Evolutionary conservation across 2,113 vertebrate genomes (phyloP).

Genomic region (Leptodactylus fuscus): DNA sequence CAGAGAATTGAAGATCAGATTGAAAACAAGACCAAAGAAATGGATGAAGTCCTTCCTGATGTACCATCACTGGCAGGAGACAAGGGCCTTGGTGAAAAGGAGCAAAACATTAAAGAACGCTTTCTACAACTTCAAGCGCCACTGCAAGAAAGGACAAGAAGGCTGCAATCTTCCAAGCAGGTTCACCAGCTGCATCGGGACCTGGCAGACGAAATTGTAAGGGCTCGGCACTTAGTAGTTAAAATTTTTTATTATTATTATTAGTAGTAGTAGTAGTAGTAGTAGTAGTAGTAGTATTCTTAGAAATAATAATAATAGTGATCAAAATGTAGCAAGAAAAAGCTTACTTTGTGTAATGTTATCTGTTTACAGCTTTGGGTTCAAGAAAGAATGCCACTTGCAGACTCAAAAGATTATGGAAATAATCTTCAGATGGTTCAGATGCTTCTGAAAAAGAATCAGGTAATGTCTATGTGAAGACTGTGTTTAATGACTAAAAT

Average conservation of each 20-base stretch:
- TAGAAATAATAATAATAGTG: too few relatives aligned
- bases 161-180: slow-evolving; percentile 82
- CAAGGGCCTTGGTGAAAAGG: slow-evolving; percentile 72
- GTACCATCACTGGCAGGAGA: slow-evolving; percentile 70
- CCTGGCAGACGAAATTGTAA: slow-evolving; percentile 90
- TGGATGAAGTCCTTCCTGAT: slow-evolving; percentile 84
- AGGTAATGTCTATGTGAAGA: slow-evolving; percentile 72
- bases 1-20: slow-evolving; percentile 94
- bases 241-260: too few relatives aligned
- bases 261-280: too few relatives aligned
- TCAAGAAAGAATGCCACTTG: slow-evolving; percentile 88
- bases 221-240: slow-evolving; percentile 49
- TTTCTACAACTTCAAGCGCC: slow-evolving; percentile 86
- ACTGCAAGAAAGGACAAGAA: slow-evolving; percentile 80
- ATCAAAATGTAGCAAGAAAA: too few relatives aligned
- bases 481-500: too few relatives aligned
- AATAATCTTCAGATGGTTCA: slow-evolving; percentile 89
- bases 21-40: slow-evolving; percentile 79
- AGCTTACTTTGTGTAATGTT: neutral
- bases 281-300: too few relatives aligned
- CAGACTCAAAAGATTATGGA: slow-evolving; percentile 83
- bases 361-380: slow-evolving; percentile 85
- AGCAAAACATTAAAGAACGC: slow-evolving; percentile 77
- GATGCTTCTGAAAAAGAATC: slow-evolving; percentile 90
- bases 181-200: slow-evolving; percentile 89